Conservation (phyloP, 2,113 vertebrate genomes). For the Sapayoa aenigma region DNA sequence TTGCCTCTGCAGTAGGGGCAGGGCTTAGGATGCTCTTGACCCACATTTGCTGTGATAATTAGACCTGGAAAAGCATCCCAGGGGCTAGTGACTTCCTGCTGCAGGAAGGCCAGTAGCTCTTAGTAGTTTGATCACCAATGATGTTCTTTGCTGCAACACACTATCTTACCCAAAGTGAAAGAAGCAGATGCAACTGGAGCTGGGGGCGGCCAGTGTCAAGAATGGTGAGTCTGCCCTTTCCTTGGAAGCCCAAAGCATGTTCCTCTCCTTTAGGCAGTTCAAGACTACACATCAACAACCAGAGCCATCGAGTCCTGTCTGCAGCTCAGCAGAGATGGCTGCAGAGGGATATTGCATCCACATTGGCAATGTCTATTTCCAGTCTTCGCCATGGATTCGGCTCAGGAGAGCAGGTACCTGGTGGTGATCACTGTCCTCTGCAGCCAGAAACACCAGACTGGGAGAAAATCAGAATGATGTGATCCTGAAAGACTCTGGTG, state of each 20-base stretch:
- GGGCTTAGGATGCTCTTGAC: background rate
- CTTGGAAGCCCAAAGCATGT: background rate
- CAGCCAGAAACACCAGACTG: background rate
- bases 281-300: background rate
- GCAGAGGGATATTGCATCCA: background rate
- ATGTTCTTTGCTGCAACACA: background rate
- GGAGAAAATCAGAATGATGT: background rate
- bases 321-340: background rate
- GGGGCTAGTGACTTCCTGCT: background rate
- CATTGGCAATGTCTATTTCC: rapidly evolving
- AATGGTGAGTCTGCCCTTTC: background rate
- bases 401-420: background rate
- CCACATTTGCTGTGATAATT: background rate
- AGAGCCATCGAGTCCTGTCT: background rate
- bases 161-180: background rate
- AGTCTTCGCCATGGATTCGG: rapidly evolving
- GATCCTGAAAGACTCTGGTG: background rate
- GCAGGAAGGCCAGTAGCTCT: background rate
- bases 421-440: background rate
- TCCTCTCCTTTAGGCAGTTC: background rate
- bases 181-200: background rate
- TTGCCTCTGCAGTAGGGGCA: background rate
- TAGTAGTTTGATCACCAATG: background rate
- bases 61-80: background rate
- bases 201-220: background rate